Percentiles rank a stretch among this genome's conserved stretches.
phyloP scores from a whole-genome alignment of 2,113 vertebrate species.

The Mormyrus iriodes region DNA sequence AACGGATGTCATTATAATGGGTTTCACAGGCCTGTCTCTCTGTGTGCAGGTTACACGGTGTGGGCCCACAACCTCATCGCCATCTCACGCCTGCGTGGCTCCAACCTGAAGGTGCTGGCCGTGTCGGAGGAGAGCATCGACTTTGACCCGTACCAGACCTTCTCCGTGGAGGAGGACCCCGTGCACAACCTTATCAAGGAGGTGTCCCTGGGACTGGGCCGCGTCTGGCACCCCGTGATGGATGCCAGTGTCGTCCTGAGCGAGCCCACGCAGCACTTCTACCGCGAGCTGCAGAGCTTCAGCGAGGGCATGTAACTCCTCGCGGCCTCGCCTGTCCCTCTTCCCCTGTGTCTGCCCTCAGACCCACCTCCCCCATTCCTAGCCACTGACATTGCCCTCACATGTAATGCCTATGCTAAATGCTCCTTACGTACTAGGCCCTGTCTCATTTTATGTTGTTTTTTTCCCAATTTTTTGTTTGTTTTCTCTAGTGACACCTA shows the following conservation, averaged over 20 bases:
- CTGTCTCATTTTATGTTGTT: conserved; percentile 44
- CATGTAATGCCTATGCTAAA: conserved; percentile 35
- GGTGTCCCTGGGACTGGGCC: conserved; percentile 86
- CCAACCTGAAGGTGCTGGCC: conserved; percentile 82
- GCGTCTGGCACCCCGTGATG: conserved; percentile 86
- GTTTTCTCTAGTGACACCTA: conserved; percentile 73
- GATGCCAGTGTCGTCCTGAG: conserved; percentile 86
- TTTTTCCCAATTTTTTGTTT: conserved; percentile 29
- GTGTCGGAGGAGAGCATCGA: conserved; percentile 97
- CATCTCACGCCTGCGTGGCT: conserved; percentile 90
- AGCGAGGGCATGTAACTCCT: conserved; percentile 79
- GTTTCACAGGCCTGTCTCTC: background rate
- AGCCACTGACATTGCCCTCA: conserved; percentile 32
- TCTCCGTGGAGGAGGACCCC: conserved; percentile 85
- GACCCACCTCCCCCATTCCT: background rate
- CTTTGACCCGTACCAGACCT: conserved; percentile 87
- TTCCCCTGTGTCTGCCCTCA: background rate
- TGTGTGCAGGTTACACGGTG: conserved; percentile 79
- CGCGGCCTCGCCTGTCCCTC: background rate
- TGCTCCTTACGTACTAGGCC: conserved; percentile 39
- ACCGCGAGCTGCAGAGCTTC: conserved; percentile 92
- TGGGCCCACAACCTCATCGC: conserved; percentile 98
- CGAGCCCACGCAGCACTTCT: conserved; percentile 93
- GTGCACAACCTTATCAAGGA: conserved; percentile 93
- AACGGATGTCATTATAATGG: background rate